Evolutionary conservation across 2,797 vertebrate genomes (phyloP), one percentile per base, ranked within the genome.

Genomic region (Esox lucius): DNA sequence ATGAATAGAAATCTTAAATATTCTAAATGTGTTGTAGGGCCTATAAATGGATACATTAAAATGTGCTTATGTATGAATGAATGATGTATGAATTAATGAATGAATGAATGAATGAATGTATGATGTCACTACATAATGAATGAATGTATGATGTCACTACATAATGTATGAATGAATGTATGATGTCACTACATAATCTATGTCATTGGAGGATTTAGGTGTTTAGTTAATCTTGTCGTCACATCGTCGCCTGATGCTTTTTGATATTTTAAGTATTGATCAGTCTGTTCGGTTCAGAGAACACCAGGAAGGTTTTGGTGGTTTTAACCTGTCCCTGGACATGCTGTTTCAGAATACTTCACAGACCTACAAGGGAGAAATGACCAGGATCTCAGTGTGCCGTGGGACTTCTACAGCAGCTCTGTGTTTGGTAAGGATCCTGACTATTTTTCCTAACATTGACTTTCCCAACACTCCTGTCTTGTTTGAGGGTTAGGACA

Each of bases 381-480:
- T 17, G 97, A 97, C 0, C 94, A 93, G 8, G 96, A 99, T 78
- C 92, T 94, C 51, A 87, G 81, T 51, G 91, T 95, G 28, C 94
- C 94, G 22, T 99, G 98, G 98, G 97, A 99, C 77, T 98, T 99
- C 85, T 97, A 97, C 91, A 96, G 97, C 91, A 99, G 97, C 90
- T 94, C 95, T 0, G 93, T 97, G 31, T 94, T 98, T 8, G 97
- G 98, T 99, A 91, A 95, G 96, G 88, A 78, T 70, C 16, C 22
- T 33, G 31, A n/a, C 26, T 66, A 8, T 6, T 64, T 64, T 28
- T 31, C 6, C 61, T 64, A 5, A 31, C 26, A 64, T 31, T 64
- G 26, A 62, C 24, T 12, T 62, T 12, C 26, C 22, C 24, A 26
- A 22, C 62, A 31, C 62, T 28, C 62, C 13, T 15, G 26, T 59